Conservation (phyloP, 2,888 invertebrate species). For the Lasius platythorax region DNA sequence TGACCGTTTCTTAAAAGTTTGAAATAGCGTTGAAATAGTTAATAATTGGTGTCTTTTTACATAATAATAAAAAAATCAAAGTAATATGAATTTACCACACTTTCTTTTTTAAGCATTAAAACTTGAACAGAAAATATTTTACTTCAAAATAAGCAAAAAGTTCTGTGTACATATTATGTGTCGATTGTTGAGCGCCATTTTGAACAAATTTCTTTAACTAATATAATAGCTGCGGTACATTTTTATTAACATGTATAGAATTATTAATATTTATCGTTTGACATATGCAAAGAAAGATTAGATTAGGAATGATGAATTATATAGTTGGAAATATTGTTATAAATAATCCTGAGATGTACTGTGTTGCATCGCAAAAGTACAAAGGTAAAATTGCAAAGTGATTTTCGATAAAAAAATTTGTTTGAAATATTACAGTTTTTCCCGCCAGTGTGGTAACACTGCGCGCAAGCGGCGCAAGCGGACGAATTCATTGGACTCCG, state of each 20-base stretch:
- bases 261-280: neutral
- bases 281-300: neutral
- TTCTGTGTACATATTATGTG: no score
- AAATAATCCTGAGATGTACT: neutral
- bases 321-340: neutral
- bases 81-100: neutral
- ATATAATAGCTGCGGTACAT: no score
- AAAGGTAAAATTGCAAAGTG: neutral
- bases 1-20: neutral
- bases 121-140: neutral
- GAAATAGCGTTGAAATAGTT: neutral
- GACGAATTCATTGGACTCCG: conserved; percentile 35
- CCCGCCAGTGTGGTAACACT: conserved; percentile 63
- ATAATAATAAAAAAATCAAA: neutral
- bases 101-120: neutral
- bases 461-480: conserved; percentile 29
- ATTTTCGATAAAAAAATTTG: neutral
- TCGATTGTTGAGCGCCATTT: no score
- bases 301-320: neutral
- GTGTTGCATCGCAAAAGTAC: no score
- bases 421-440: neutral
- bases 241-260: neutral
- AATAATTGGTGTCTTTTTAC: neutral
- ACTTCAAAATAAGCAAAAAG: neutral
- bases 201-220: no score